Base-by-base conservation (phyloP, 2,113 vertebrate genomes). In the Ivindomyrus marchei region DNA sequence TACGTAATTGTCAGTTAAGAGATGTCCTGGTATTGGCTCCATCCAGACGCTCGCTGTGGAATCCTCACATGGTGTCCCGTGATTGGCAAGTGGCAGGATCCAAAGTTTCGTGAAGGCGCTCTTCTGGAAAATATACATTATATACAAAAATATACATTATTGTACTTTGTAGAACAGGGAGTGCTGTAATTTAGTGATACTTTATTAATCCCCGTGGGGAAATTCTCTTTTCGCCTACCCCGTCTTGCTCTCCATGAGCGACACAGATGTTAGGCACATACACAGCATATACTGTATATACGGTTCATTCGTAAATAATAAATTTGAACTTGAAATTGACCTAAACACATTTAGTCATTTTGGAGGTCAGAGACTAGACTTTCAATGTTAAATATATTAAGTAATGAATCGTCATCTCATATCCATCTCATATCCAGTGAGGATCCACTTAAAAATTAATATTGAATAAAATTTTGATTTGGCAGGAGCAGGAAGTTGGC, bases 21-120 rank as follows among this genome's bases (percentile, higher is more conserved):
- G 53, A 19, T 90, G 88, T 52, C 42, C 66, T 62, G 88, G 58
- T 90, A 91, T 92, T 11, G 93, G 89, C 91, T 95, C 93, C 93
- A 94, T 92, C 91, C 91, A 93, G 90, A 89, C 15, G 87, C 89
- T 11, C 89, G 89, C 89, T 53, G 62, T 9, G 89, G 85, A 88
- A 90, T 91, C n/a, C 70, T 95, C 92, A 94, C 93, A 94, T 95
- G 86, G 70, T 93, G 87, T 88, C 88, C 89, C 90, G 92, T 19
- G 90, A 84, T 58, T 46, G 89, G 66, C 31, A 50, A 74, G 89
- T 77, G 42, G 90, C 27, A 42, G 89, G 52, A 50, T 42, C 52
- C 36, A 90, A 46, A 80, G 62, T 89, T 80, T 90, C 39, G n/a
- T 56, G 4, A 39, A 45, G 84, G 53, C 46, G 87, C 89, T 90